phyloP scores from a whole-genome alignment of 1,140 invertebrate genomes.

The Tetragonula clypearis region DNA sequence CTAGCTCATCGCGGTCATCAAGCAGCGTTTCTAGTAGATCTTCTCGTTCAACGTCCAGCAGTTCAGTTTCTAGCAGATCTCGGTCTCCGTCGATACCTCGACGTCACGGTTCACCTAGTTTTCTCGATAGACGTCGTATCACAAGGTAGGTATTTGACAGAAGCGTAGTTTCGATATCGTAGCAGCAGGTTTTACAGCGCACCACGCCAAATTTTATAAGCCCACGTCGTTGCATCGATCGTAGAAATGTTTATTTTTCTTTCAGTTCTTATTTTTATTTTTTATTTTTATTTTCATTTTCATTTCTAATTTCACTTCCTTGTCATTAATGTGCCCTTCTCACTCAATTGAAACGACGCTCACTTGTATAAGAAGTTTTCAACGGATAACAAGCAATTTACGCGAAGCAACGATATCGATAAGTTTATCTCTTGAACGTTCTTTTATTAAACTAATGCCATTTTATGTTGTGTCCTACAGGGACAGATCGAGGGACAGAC shows the following conservation, averaged over 20 bases:
- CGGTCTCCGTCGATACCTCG: conserved; percentile 93
- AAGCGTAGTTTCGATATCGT: conserved; percentile 43
- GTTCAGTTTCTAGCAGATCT: conserved; percentile 82
- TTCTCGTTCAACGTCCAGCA: conserved; percentile 71
- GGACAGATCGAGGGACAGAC: conserved; percentile 78
- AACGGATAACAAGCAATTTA: neutral
- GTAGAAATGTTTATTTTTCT: conserved; percentile 49
- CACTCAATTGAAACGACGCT: too few species aligned
- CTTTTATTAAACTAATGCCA: conserved; percentile 60
- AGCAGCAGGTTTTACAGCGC: conserved; percentile 53
- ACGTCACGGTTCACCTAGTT: conserved; percentile 93
- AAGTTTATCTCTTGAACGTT: conserved; percentile 13
- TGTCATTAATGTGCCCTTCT: neutral
- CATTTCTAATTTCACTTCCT: conserved; percentile 24
- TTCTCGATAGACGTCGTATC: conserved; percentile 93
- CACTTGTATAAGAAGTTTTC: neutral
- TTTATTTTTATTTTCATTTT: conserved; percentile 58
- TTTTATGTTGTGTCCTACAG: conserved; percentile 76
- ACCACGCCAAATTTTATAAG: conserved; percentile 58
- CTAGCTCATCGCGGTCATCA: conserved; percentile 76
- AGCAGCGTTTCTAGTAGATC: conserved; percentile 72
- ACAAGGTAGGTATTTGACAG: conserved; percentile 87
- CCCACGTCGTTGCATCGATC: conserved; percentile 46
- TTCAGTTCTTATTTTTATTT: conserved; percentile 48
- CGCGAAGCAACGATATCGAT: conserved; percentile 25